Evolutionary conservation across 1,140 invertebrate genomes (phyloP).

Genomic region (Helicoverpa zea): DNA sequence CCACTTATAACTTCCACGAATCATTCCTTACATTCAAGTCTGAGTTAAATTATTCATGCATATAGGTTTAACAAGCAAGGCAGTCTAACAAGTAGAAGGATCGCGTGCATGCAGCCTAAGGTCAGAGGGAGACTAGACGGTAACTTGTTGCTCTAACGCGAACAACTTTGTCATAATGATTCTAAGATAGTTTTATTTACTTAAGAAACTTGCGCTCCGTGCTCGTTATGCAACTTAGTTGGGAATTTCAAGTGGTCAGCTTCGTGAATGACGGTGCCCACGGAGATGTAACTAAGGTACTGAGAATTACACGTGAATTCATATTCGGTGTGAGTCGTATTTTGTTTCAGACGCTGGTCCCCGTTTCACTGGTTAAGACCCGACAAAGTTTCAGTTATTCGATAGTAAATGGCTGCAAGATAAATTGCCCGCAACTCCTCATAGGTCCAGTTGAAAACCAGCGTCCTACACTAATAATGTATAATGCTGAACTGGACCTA

Average conservation of each 20-base stretch:
- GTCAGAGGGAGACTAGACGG: not conserved
- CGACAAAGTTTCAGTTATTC: too few species aligned
- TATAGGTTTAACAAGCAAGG: not conserved
- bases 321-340: too few species aligned
- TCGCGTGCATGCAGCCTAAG: not conserved
- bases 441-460: too few species aligned
- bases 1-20: not conserved
- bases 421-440: too few species aligned
- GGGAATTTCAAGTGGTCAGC: not conserved
- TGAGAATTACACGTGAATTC: too few species aligned
- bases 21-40: too few species aligned
- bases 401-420: too few species aligned
- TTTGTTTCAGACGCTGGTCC: too few species aligned
- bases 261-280: not conserved
- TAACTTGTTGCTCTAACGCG: slow-evolving; percentile 20
- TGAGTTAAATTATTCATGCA: not conserved
- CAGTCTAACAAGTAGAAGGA: not conserved
- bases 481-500: too few species aligned
- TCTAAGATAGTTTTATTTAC: not conserved
- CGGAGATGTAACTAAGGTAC: too few species aligned
- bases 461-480: too few species aligned
- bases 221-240: not conserved
- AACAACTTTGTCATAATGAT: slow-evolving; percentile 17
- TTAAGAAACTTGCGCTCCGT: not conserved
- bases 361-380: too few species aligned